Conservation (phyloP, 2,113 vertebrate species). For the Gorsachius goisagi region DNA sequence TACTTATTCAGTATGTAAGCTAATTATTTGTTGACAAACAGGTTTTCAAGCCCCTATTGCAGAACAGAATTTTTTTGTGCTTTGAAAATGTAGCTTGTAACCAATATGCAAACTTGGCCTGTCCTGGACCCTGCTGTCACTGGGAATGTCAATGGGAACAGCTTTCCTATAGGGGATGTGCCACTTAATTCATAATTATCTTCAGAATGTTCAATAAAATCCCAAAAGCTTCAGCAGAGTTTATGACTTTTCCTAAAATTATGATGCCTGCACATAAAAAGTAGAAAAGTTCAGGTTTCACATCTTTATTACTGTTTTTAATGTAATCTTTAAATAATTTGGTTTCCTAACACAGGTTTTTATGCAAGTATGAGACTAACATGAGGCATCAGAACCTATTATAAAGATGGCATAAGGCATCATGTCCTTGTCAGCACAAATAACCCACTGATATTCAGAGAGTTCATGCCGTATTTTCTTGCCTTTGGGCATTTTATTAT, state of each 20-base stretch:
- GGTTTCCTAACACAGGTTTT: too few relatives aligned
- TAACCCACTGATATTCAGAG: background rate
- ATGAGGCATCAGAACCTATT: too few relatives aligned
- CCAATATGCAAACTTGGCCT: background rate
- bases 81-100: background rate
- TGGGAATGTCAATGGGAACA: too few relatives aligned
- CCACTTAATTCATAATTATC: too few relatives aligned
- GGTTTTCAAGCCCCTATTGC: background rate
- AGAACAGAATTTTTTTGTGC: background rate
- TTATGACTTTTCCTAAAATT: background rate
- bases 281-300: background rate
- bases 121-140: background rate
- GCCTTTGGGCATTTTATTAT: background rate
- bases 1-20: background rate
- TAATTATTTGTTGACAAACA: constrained; percentile 6
- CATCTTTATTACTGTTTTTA: too few relatives aligned
- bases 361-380: too few relatives aligned
- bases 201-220: background rate
- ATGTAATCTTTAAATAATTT: too few relatives aligned
- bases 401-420: too few relatives aligned
- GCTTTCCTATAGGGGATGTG: too few relatives aligned
- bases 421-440: too few relatives aligned
- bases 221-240: background rate
- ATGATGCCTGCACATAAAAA: background rate
- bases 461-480: background rate